These are phyloP conservation scores for Aphyosemion australe DNA, from an alignment of 2,113 vertebrate species.

Conservation along the genomic window DNA sequence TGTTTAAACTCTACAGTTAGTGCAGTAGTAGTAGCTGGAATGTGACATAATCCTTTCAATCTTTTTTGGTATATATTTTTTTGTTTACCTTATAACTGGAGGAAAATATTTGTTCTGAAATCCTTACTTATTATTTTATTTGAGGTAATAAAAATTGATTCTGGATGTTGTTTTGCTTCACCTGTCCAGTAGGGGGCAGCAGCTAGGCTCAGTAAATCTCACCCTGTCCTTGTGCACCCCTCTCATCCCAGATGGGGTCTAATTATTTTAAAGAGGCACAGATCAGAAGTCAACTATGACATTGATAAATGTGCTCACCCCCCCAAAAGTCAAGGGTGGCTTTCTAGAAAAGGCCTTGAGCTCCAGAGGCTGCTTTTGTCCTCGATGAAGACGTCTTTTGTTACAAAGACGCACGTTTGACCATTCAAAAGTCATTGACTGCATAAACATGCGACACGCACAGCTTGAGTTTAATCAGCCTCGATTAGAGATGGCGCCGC, in stretches of 20 bases:
- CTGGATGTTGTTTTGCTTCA: conserved; percentile 16
- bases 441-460: conserved; percentile 49
- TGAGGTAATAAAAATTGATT: background rate
- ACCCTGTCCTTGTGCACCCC: background rate
- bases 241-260: background rate
- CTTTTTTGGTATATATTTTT: too few relatives aligned
- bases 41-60: background rate
- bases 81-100: too few relatives aligned
- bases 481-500: conserved; percentile 52
- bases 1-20: conserved; percentile 16
- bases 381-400: conserved; percentile 57
- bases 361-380: conserved; percentile 13
- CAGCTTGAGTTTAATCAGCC: conserved; percentile 62
- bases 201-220: background rate
- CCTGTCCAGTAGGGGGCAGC: conserved; percentile 59
- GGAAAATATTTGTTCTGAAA: too few relatives aligned
- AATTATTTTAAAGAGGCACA: conserved; percentile 3
- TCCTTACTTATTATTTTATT: too few relatives aligned
- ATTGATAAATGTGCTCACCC: conserved; percentile 42
- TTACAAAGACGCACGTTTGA: conserved; percentile 28
- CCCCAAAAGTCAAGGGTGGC: conserved; percentile 31
- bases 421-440: conserved; percentile 49
- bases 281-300: conserved; percentile 31
- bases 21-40: background rate
- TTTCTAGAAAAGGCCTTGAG: conserved; percentile 5